These are phyloP conservation scores for Pterocles gutturalis DNA, from an alignment of 2,113 vertebrate species.

Conservation along the genomic window DNA sequence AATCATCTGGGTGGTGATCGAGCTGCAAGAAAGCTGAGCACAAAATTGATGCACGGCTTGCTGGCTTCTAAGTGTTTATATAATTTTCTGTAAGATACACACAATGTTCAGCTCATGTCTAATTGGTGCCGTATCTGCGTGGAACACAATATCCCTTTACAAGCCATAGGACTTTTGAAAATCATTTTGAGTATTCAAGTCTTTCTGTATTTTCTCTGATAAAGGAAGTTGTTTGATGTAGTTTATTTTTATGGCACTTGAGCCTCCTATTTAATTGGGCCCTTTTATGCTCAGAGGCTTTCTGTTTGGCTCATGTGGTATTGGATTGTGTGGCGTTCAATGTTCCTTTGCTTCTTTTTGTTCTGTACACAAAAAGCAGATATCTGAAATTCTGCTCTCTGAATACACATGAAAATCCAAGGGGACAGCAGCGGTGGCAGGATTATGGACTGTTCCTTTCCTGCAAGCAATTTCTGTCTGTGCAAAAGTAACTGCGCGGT, in stretches of 20 bases:
- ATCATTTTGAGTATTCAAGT: not conserved
- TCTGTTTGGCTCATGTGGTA: not conserved
- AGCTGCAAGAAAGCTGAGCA: not conserved
- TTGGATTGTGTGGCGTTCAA: not conserved
- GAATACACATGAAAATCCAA: not conserved
- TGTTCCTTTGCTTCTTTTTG: not conserved
- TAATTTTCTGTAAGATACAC: not conserved
- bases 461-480: not conserved
- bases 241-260: not conserved
- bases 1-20: not conserved
- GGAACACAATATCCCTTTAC: not conserved
- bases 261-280: conserved; percentile 17
- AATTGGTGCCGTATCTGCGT: not conserved
- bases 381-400: not conserved
- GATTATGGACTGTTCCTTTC: not conserved
- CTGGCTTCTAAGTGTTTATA: not conserved
- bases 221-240: conserved; percentile 17
- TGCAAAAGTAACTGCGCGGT: not conserved
- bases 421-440: not conserved
- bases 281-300: not conserved
- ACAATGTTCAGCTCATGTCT: not conserved
- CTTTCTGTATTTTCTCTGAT: not conserved
- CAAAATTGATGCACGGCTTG: not conserved
- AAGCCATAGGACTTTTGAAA: not conserved
- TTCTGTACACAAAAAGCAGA: not conserved